Base-by-base conservation (phyloP, 2,888 invertebrate genomes). In the Dendrolimus pini region DNA sequence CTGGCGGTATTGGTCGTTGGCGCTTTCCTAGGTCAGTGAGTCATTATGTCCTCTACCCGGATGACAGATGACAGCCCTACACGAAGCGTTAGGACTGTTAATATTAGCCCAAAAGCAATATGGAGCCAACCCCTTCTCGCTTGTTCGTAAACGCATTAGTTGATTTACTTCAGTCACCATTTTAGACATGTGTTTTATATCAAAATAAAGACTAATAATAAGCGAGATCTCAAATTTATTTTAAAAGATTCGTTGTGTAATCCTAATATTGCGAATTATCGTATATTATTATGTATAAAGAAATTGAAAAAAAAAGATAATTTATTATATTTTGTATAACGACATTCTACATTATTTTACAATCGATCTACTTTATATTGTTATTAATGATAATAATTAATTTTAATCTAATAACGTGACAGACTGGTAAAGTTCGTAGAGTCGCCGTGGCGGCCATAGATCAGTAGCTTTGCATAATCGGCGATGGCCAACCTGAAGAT, bases 381-480 rank as follows among this genome's bases (percentile, higher is more conserved):
- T 30, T 82, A 80, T 85, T 85, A 85, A 89, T 83, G 83, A 86
- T 89, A 89, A 89, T 89, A 86, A 89, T 90, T 89, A 89, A 89
- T 89, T 89, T 90, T 89, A 89, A 90, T 89, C 88, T 88, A 88
- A 90, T 89, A 88, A 89, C 82, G 86, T 87, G 86, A 89, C 90
- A 89, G 90, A 89, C 90, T 90, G 89, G 90, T 90, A 89, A 89
- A 88, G 89, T 90, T 89, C 85, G 89, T 89, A 90, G 89, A 87
- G 89, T 89, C 89, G 89, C 89, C 77, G 83, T 77, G 84, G 89
- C 90, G 89, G 88, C 88, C 84, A 85, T 90, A 89, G 89, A 85
- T 87, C 89, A 83, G 89, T 90, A 90, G 90, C 88, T 89, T 89
- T 89, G 89, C 90, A 86, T 89, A 89, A 84, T 88, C 89, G 89